phyloP scores from a whole-genome alignment of 2,888 invertebrate species.

The Epinotia bilunana region DNA sequence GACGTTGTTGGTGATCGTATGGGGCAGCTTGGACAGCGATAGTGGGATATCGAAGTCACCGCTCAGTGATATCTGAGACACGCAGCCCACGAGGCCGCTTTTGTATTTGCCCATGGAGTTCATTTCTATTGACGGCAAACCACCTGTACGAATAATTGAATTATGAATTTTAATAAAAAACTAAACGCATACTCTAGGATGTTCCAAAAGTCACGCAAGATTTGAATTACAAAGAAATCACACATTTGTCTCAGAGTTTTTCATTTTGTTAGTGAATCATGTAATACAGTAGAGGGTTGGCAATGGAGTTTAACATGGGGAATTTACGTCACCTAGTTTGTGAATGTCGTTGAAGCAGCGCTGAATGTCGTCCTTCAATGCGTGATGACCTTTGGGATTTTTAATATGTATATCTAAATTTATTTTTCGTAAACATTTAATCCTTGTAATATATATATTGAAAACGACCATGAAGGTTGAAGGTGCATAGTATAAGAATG shows the following conservation, averaged over 20 bases:
- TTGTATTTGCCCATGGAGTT: conserved; percentile 89
- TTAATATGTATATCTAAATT: no score
- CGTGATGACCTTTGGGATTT: no score
- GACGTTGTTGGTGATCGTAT: conserved; percentile 84
- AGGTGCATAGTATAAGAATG: background rate
- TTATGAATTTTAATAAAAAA: background rate
- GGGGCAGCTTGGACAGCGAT: conserved; percentile 86
- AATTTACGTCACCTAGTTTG: no score
- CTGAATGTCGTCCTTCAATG: no score
- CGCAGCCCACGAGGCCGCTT: conserved; percentile 91
- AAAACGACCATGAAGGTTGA: background rate
- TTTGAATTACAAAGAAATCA: no score
- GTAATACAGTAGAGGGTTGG: no score
- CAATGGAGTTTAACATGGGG: no score
- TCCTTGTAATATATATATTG: background rate
- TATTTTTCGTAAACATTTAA: no score
- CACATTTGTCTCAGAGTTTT: no score
- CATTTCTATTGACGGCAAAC: conserved; percentile 90
- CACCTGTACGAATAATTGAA: conserved; percentile 83
- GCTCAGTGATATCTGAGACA: conserved; percentile 92
- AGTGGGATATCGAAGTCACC: conserved; percentile 91
- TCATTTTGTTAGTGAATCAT: no score
- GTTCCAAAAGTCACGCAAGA: no score
- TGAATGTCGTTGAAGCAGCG: no score
- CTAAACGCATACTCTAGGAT: background rate